Conservation (phyloP, 1,140 invertebrate genomes). For the Mamestra configurata region DNA sequence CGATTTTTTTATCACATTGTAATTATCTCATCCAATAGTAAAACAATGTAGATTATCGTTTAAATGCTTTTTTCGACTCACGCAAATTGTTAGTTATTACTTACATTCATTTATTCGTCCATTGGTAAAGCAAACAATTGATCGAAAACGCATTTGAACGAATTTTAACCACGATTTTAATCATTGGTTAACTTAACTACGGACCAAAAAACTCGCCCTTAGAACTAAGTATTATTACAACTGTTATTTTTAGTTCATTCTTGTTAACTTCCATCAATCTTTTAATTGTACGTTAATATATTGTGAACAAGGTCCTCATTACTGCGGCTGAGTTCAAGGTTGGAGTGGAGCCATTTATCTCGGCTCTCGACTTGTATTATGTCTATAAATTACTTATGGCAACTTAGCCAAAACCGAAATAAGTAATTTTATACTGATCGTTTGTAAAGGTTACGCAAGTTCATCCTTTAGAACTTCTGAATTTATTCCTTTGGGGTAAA, state of each 20-base stretch:
- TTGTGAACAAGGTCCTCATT: slow-evolving; percentile 53
- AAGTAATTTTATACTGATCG: slow-evolving; percentile 34
- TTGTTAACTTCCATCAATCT: slow-evolving; percentile 41
- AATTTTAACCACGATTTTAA: no score
- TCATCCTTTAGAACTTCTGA: not conserved
- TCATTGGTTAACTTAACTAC: no score
- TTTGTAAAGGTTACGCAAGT: slow-evolving; percentile 23
- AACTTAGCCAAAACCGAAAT: slow-evolving; percentile 47
- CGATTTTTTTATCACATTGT: no score
- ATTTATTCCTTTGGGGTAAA: slow-evolving; percentile 1
- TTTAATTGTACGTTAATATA: slow-evolving; percentile 36
- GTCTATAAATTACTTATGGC: slow-evolving; percentile 67
- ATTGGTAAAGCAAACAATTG: no score
- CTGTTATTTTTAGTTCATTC: slow-evolving; percentile 1
- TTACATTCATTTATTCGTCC: no score
- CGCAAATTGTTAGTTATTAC: no score
- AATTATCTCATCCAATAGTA: no score
- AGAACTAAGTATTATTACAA: not conserved
- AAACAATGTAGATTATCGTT: no score
- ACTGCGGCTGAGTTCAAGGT: slow-evolving; percentile 59
- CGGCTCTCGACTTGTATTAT: slow-evolving; percentile 64
- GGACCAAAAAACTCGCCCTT: no score
- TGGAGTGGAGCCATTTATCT: slow-evolving; percentile 66
- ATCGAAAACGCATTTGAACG: no score
- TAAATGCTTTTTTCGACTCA: no score